Percentiles rank a stretch among this genome's conserved stretches.
Evolutionary conservation across 2,888 invertebrate genomes (phyloP).

Genomic region (Aromia moschata): DNA sequence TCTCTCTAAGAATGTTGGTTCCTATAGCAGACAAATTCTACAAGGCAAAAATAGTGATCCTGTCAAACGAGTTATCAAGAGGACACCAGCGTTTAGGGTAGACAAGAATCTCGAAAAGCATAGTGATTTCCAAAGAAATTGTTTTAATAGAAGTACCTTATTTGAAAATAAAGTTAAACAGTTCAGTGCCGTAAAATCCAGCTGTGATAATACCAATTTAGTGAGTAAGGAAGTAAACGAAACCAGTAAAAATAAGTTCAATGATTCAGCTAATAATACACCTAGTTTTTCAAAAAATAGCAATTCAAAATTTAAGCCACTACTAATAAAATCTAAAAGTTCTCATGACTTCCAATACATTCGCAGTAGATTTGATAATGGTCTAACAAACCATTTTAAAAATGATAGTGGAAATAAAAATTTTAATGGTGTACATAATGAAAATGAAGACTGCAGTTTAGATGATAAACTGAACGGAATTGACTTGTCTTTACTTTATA

Average conservation of each 20-base stretch:
- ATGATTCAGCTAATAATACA: constrained; percentile 24
- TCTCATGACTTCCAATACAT: constrained; percentile 52
- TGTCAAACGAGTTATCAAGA: constrained; percentile 64
- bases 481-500: constrained; percentile 52
- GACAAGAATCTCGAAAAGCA: constrained; percentile 57
- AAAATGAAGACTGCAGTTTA: constrained; percentile 20
- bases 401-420: constrained; percentile 24
- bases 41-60: constrained; percentile 62
- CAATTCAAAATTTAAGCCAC: constrained; percentile 34
- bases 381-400: constrained; percentile 20
- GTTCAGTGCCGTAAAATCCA: constrained; percentile 51
- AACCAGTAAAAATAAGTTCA: constrained; percentile 23
- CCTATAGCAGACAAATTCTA: constrained; percentile 39
- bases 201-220: constrained; percentile 48
- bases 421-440: constrained; percentile 24
- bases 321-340: constrained; percentile 51
- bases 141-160: constrained; percentile 45
- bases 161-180: constrained; percentile 53
- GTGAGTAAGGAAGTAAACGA: constrained; percentile 32
- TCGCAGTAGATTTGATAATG: constrained; percentile 51
- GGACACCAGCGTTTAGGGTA: constrained; percentile 68
- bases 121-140: constrained; percentile 42
- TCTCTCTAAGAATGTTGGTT: background rate
- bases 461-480: constrained; percentile 36
- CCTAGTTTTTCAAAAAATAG: constrained; percentile 17